Evolutionary conservation across 1,140 invertebrate species (phyloP), one percentile per base, ranked within the genome.

Genomic region (Neodiprion lecontei): DNA sequence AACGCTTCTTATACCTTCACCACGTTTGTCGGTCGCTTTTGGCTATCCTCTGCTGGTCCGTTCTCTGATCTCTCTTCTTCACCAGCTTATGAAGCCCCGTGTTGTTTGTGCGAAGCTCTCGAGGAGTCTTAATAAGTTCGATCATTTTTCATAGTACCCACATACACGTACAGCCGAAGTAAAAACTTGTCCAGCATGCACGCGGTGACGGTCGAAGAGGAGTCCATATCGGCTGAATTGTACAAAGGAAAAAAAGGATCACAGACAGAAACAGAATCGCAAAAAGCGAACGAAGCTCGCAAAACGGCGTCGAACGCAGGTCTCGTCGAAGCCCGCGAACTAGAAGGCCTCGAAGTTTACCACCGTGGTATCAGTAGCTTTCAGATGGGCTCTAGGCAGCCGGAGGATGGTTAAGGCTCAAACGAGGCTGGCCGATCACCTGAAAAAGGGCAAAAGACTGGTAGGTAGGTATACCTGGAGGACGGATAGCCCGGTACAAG

Each of bases 391-490:
- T 61, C 53, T 61, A 61, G 53, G 4, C 5, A 12, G 9, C n/a
- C 9, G 53, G 53, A 14, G 53, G 53, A 4, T 40, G 28, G 28
- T 40, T 40, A 40, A 40, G 28, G 28, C 28, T 40, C 2, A 40
- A 40, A 1, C 28, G 28, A 40, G 5, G 28, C 28, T 40, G 28
- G 28, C 28, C 28, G 28, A 40, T 61, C 11, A 61, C 11, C 53
- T 61, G 53, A 61, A 61, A 61, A 61, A 61, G 53, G 53, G 53
- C 53, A 61, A 61, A 61, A 40, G 53, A 61, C 53, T 14, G 53
- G 53, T 61, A 61, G 11, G n/a, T 17, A 61, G 53, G 53, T 61
- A 61, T 17, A 61, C 11, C 28, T 40, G 28, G 28, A 40, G 28
- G 28, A 40, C 28, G 2, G 28, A 40, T 40, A 40, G 28, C 28